A percentile compares a stretch with the other conserved stretches of the same genome.
Evolutionary conservation across 2,113 vertebrate genomes (phyloP).

Genomic region (Polyodon spathula): DNA sequence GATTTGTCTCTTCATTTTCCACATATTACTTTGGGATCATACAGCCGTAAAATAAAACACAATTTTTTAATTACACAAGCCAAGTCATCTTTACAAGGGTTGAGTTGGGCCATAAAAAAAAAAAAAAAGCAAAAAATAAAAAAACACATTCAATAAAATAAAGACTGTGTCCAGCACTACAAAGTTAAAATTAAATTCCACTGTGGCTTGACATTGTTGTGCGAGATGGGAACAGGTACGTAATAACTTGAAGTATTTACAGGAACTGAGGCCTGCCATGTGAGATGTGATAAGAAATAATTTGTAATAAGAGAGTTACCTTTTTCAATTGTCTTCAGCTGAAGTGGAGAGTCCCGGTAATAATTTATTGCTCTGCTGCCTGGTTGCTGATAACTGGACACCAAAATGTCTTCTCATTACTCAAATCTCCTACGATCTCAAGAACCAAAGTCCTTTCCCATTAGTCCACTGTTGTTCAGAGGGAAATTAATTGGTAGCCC

Average conservation of each 20-base stretch:
- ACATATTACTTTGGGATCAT: too few relatives aligned
- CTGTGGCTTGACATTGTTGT: conserved; percentile 1
- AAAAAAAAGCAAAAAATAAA: conserved; percentile 72
- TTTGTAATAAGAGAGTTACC: conserved; percentile 69
- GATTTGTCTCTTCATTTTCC: too few relatives aligned
- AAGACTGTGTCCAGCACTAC: not conserved
- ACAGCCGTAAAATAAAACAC: too few relatives aligned
- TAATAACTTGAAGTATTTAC: conserved; percentile 36
- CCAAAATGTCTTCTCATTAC: conserved; percentile 70
- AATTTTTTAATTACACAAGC: conserved; percentile 12
- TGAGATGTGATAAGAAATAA: conserved; percentile 62
- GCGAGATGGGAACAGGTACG: conserved; percentile 6
- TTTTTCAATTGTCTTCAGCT: conserved; percentile 50
- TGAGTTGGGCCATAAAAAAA: conserved; percentile 56
- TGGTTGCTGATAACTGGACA: conserved; percentile 63
- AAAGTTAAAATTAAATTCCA: conserved; percentile 10
- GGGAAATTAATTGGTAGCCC: conserved; percentile 66
- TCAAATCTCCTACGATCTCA: conserved; percentile 68
- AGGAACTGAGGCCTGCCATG: conserved; percentile 48
- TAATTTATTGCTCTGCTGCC: conserved; percentile 71
- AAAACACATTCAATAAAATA: not conserved
- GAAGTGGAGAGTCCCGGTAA: conserved; percentile 50
- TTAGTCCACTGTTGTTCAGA: conserved; percentile 53
- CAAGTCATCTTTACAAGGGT: conserved; percentile 49
- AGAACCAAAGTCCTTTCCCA: conserved; percentile 58